Evolutionary conservation across 2,113 vertebrate species (phyloP), one percentile per base, ranked within the genome.

Genomic region (Chrysemys picta): DNA sequence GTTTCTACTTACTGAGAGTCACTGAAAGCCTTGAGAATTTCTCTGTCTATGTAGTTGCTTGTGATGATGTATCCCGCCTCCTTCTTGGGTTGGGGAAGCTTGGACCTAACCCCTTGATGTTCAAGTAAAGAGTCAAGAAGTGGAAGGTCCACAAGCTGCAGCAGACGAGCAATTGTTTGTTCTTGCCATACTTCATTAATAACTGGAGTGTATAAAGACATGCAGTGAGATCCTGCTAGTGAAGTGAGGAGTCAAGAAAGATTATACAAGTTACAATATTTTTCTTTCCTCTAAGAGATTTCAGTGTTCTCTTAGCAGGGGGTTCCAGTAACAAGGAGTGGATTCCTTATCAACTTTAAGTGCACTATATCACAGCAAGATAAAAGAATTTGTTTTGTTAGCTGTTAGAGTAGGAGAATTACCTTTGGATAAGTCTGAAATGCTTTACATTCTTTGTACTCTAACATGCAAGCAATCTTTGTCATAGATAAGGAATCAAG

Each of bases 11-110:
- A 99, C 99, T 99, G 99, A 22, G 99, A 99, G 96, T 99, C 99
- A 95, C 99, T 98, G 96, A 99, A 99, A 92, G 99, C 99, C 97
- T 99, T 99, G 90, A 99, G 99, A 95, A 99, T 99, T 94, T 99
- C 99, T 85, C 99, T 97, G 97, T 99, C 99, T 75, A 99, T 95
- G 93, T 99, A 99, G 97, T 98, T 99, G 57, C 99, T 99, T 6
- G 98, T 98, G 96, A 98, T 98, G 92, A 98, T 93, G 81, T 98
- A 97, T 31, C 98, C 98, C 8, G 98, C 91, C 79, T 98, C 98
- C 35, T 98, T 98, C 97, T 98, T 98, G 59, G 97, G 94, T 31
- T 97, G 96, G 45, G 98, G 96, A 35, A 98, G 95, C 72, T 97
- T 97, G n/a, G 97, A 89, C 45, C 92, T 95, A 17, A 96, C 80